phyloP scores from a whole-genome alignment of 2,113 vertebrate genomes.

The Triplophysa rosa region DNA sequence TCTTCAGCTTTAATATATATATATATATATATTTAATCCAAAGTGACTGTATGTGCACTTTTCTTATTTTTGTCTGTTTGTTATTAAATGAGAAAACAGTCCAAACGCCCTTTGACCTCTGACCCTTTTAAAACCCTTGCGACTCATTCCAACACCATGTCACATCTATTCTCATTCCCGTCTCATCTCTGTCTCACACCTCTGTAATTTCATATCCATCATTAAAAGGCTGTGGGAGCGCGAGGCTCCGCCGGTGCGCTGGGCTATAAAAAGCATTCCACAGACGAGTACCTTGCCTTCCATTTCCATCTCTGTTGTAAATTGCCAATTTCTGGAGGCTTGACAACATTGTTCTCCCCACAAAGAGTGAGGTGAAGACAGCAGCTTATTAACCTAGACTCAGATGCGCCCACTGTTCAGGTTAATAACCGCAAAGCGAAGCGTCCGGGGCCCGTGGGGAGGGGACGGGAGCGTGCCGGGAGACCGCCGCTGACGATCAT shows the following conservation, averaged over 20 bases:
- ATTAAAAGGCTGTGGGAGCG: constrained; percentile 56
- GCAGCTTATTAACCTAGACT: constrained; percentile 58
- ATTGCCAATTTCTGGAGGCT: constrained; percentile 59
- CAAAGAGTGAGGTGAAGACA: constrained; percentile 58
- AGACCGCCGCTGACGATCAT: constrained; percentile 41
- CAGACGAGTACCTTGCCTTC: constrained; percentile 53
- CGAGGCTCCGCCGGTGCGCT: constrained; percentile 36
- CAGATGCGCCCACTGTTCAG: constrained; percentile 52
- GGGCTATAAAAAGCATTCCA: constrained; percentile 54
- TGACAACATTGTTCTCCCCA: constrained; percentile 56
- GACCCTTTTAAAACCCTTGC: background rate
- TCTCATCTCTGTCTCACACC: constrained; percentile 53
- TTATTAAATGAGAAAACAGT: too few relatives aligned
- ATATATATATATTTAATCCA: too few relatives aligned
- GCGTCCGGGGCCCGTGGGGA: constrained; percentile 47
- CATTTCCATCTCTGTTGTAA: constrained; percentile 60
- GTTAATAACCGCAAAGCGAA: constrained; percentile 58
- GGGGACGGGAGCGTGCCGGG: constrained; percentile 28
- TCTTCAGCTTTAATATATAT: too few relatives aligned
- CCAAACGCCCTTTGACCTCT: too few relatives aligned
- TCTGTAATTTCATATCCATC: constrained; percentile 56
- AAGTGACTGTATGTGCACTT: too few relatives aligned
- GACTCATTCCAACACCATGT: constrained; percentile 13
- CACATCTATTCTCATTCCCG: constrained; percentile 45
- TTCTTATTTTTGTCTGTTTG: too few relatives aligned